Conservation (phyloP, 1,140 invertebrate genomes). For the Scaptomyza hsui region DNA sequence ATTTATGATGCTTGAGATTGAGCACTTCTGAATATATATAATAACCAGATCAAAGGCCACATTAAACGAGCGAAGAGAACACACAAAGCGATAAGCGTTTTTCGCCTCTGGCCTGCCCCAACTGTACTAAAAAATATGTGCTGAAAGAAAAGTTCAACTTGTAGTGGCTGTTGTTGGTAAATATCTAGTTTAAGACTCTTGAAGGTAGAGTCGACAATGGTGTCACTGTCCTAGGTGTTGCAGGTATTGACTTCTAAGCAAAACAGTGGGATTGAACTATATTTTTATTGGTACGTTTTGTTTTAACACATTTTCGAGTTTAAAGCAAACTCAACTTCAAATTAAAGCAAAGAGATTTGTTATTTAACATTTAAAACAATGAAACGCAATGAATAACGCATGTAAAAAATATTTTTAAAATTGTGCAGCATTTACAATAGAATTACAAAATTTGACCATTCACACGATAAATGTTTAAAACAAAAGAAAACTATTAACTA, state of each 20-base stretch:
- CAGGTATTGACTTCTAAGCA: slow-evolving; percentile 5
- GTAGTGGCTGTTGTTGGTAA: slow-evolving; percentile 67
- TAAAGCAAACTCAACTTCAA: too few species aligned
- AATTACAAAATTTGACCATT: too few species aligned
- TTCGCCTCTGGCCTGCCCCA: slow-evolving; percentile 8
- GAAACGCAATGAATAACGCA: too few species aligned
- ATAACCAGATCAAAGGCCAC: slow-evolving; percentile 50
- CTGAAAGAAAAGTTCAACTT: slow-evolving; percentile 57
- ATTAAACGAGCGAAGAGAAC: slow-evolving; percentile 25
- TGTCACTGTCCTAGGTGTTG: slow-evolving; percentile 23
- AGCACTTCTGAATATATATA: slow-evolving; percentile 47
- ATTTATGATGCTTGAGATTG: slow-evolving; percentile 45
- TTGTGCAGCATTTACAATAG: too few species aligned
- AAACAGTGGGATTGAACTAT: slow-evolving; percentile 3
- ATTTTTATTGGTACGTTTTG: background rate
- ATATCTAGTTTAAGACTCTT: slow-evolving; percentile 39
- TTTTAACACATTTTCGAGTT: too few species aligned
- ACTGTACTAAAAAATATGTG: slow-evolving; percentile 58
- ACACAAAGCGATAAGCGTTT: slow-evolving; percentile 66
- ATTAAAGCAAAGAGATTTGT: too few species aligned
- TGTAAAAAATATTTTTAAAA: too few species aligned
- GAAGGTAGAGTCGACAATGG: slow-evolving; percentile 10
- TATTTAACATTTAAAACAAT: too few species aligned
- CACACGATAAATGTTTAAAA: too few species aligned
- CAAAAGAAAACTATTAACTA: too few species aligned